Conservation (phyloP, 2,113 vertebrate species). For the Atherinomorus stipes region DNA sequence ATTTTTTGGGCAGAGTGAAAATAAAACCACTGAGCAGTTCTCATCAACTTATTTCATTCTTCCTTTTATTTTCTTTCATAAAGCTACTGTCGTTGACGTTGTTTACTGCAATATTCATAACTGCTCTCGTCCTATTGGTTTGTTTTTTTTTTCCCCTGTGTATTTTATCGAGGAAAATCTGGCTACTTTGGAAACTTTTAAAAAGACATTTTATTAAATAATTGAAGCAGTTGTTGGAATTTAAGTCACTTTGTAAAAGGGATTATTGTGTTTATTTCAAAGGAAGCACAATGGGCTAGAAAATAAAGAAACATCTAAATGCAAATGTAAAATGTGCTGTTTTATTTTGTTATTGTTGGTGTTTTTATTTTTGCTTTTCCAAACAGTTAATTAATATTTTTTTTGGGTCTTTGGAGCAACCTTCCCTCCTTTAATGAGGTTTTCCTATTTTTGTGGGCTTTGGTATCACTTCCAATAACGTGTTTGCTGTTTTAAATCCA, state of each 20-base stretch:
- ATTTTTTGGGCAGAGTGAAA: not conserved
- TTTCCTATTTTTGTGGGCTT: slow-evolving; percentile 23
- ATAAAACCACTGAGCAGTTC: slow-evolving; percentile 31
- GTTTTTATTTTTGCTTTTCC: no score
- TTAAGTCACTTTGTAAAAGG: slow-evolving; percentile 33
- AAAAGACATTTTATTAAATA: slow-evolving; percentile 15
- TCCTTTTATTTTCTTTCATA: not conserved
- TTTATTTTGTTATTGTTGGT: no score
- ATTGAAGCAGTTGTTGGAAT: slow-evolving; percentile 3
- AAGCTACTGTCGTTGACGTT: slow-evolving; percentile 12
- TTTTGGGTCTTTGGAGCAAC: not conserved
- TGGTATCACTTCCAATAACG: not conserved
- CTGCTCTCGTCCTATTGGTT: not conserved
- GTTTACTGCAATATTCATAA: slow-evolving; percentile 10
- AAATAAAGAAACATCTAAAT: slow-evolving; percentile 14
- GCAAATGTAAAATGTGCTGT: not conserved
- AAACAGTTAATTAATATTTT: no score
- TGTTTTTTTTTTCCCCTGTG: not conserved
- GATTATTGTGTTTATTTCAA: slow-evolving; percentile 19
- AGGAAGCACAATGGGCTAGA: not conserved
- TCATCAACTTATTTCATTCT: not conserved
- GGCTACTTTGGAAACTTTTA: slow-evolving; percentile 28
- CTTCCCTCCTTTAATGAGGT: not conserved
- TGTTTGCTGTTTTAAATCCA: slow-evolving; percentile 25
- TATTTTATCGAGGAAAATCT: not conserved